A percentile compares a stretch with the other conserved stretches of the same genome.
Evolutionary conservation across 2,888 invertebrate genomes (phyloP).

Genomic region (Xylota sylvarum): DNA sequence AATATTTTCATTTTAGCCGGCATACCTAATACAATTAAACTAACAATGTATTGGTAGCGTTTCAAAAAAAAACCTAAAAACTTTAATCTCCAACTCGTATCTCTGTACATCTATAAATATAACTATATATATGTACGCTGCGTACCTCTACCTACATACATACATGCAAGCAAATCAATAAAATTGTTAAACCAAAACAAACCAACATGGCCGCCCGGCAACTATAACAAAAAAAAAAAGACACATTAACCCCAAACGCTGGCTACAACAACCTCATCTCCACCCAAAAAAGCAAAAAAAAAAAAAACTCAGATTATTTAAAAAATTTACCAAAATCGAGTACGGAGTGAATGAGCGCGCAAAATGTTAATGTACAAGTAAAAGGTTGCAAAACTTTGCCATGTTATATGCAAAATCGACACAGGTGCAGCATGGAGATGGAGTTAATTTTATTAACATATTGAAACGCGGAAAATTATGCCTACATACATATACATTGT

Average conservation of each 20-base stretch:
- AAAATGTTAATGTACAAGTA: neutral
- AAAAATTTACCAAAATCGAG: constrained; percentile 2
- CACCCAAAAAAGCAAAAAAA: constrained; percentile 2
- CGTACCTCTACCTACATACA: constrained; percentile 24
- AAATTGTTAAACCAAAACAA: constrained; percentile 70
- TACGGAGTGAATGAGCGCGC: neutral
- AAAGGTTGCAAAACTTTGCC: constrained; percentile 36
- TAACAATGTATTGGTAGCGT: neutral
- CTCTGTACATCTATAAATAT: constrained; percentile 17
- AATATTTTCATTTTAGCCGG: too few species aligned
- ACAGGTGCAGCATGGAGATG: constrained; percentile 33
- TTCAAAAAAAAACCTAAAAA: neutral
- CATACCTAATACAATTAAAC: neutral
- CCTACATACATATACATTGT: constrained; percentile 12
- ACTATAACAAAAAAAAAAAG: constrained; percentile 45
- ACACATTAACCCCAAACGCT: constrained; percentile 36
- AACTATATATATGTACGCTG: constrained; percentile 16
- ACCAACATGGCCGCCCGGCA: constrained; percentile 73
- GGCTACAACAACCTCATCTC: constrained; percentile 27
- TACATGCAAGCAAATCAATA: constrained; percentile 72
- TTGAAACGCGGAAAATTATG: neutral
- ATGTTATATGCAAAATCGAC: constrained; percentile 26
- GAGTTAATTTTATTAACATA: constrained; percentile 35
- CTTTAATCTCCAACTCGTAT: constrained; percentile 6
- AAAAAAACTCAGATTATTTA: neutral